phyloP scores from a whole-genome alignment of 2,888 invertebrate genomes.

The Nephrotoma appendiculata region DNA sequence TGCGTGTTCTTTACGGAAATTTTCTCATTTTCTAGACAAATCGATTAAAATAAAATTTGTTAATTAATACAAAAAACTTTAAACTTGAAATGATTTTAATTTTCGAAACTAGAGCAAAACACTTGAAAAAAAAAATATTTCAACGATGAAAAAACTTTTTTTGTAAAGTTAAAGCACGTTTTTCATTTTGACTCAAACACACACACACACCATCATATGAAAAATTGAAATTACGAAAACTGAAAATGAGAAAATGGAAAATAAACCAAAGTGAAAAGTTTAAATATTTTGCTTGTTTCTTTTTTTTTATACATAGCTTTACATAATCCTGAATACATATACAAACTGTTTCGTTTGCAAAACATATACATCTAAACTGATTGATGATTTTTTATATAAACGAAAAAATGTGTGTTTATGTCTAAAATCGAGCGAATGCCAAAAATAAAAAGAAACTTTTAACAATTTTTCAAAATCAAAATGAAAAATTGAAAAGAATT shows the following conservation, averaged over 20 bases:
- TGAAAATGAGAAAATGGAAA: not conserved
- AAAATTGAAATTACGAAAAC: not conserved
- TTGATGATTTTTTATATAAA: not conserved
- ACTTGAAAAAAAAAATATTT: not conserved
- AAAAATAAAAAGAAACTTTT: not conserved
- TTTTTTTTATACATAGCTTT: not conserved
- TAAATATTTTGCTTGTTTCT: not conserved
- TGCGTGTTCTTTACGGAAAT: too few relatives aligned
- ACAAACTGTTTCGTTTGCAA: not conserved
- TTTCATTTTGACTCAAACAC: not conserved
- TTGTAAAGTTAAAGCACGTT: not conserved
- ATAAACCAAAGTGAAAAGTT: not conserved
- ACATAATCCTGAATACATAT: not conserved
- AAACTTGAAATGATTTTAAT: not conserved
- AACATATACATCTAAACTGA: not conserved
- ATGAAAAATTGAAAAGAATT: not conserved
- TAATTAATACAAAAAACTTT: not conserved
- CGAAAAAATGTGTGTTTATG: not conserved
- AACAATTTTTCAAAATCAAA: not conserved
- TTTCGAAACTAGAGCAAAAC: not conserved
- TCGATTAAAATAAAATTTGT: not conserved
- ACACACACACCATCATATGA: not conserved
- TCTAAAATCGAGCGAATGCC: not conserved
- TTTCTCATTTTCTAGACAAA: not conserved
- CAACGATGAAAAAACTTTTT: not conserved